Evolutionary conservation across 2,888 invertebrate genomes (phyloP).

Genomic region (Drosophila fulvimacula): DNA sequence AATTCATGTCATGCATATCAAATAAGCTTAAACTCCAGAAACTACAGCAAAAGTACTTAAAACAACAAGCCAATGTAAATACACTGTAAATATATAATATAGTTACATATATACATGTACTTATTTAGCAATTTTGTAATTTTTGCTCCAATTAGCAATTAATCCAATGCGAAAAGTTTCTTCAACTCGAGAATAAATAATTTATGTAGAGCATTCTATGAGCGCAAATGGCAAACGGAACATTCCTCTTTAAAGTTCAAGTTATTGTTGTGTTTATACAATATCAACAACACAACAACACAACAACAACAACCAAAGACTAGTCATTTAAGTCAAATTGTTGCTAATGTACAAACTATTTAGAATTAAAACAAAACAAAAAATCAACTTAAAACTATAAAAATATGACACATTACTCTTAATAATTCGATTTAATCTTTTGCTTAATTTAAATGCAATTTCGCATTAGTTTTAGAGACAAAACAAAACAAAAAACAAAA

Average conservation of each 20-base stretch:
- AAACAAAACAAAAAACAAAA: conserved; percentile 49
- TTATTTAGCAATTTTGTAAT: conserved; percentile 47
- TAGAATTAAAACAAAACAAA: conserved; percentile 21
- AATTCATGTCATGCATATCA: conserved; percentile 75
- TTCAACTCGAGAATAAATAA: conserved; percentile 30
- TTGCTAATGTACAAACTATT: conserved; percentile 77
- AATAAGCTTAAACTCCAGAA: conserved; percentile 48
- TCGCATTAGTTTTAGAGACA: conserved; percentile 51
- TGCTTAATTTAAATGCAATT: conserved; percentile 43
- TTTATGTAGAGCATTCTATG: conserved; percentile 22
- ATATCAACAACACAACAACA: conserved; percentile 33
- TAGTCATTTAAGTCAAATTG: conserved; percentile 78
- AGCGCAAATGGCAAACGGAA: conserved; percentile 38
- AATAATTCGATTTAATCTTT: conserved; percentile 51
- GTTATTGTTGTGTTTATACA: conserved; percentile 51
- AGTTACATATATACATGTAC: conserved; percentile 7
- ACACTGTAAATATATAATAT: conserved; percentile 63
- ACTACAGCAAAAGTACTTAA: conserved; percentile 43
- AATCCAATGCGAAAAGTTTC: conserved; percentile 39
- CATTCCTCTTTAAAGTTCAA: conserved; percentile 76
- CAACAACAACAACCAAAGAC: conserved; percentile 79
- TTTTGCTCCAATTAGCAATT: conserved; percentile 72
- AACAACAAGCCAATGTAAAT: conserved; percentile 47
- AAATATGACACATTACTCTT: conserved; percentile 31
- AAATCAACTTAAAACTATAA: not conserved